Base-by-base conservation (phyloP, 53 echinoderm and acorn worm genomes). In the Zoroaster sp. region DNA sequence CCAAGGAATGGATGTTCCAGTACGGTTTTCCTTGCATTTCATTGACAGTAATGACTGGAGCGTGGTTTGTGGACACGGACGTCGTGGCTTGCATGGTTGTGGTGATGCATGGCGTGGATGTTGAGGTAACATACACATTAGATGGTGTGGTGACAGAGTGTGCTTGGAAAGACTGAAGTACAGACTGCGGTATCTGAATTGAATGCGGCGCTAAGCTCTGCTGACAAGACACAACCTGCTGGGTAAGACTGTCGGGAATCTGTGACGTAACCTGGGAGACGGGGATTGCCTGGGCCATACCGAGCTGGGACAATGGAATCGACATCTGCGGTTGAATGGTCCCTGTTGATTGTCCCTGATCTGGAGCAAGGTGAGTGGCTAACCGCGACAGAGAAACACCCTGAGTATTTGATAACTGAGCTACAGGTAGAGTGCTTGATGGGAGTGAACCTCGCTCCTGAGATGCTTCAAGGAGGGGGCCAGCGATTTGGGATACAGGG, bases 1-100 rank as follows among this genome's bases (percentile, higher is more conserved):
- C 74, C 55, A 74, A 40, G 21, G 87, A 87, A 6, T 87, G 87
- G 87, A 74, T 73, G 41, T 75, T 65, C 87, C 85, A 85, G 33
- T 46, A 71, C 0, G 85, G 46, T 42, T 85, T 85, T n/a, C 71
- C 85, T n/a, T 69, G 85, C 45, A 85, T 42, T n/a, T 85, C 85
- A 35, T 69, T 69, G 8, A 35, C 71, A 37, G 47, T 69, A 2
- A 85, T 85, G 71, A 71, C 85, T 1, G 81, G 68, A 14, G 73
- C 73, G 46, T 86, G 86, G 40, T 51, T 47, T 30, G 87, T 63
- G 1, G 75, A 38, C 33, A 41, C 32, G 1, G 75, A 30, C 0
- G 75, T 40, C 0, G 70, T 40, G n/a, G 69, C 46, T 34, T 83
- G 83, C 14, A 66, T 40, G 14, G 23, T 69, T n/a, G 70, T 68